These are phyloP conservation scores for Himalopsyche tibetana DNA, from an alignment of 2,888 invertebrate genomes.

Conservation along the genomic window DNA sequence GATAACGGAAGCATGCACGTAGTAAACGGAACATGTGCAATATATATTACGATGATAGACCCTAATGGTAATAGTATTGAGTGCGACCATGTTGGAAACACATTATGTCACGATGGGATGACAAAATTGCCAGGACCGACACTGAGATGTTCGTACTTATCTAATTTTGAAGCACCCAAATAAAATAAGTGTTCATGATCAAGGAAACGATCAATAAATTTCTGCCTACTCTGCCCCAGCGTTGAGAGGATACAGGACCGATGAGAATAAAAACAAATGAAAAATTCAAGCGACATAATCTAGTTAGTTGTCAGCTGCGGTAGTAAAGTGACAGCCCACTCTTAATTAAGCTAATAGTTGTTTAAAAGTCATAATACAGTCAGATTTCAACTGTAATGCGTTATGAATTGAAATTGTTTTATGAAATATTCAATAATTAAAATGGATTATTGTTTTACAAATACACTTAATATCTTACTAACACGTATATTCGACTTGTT, in stretches of 20 bases:
- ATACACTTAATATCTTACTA: too few relatives aligned
- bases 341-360: slow-evolving; percentile 57
- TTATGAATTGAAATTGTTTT: slow-evolving; percentile 43
- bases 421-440: neutral
- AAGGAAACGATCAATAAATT: slow-evolving; percentile 43
- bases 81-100: slow-evolving; percentile 6
- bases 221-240: neutral
- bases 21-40: neutral
- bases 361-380: slow-evolving; percentile 60
- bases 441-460: too few relatives aligned
- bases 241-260: neutral
- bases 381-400: slow-evolving; percentile 54
- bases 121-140: slow-evolving; percentile 13
- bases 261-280: slow-evolving; percentile 27
- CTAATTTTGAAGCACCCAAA: slow-evolving; percentile 32
- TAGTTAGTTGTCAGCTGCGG: neutral
- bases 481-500: too few relatives aligned
- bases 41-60: too few relatives aligned
- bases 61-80: neutral
- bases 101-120: slow-evolving; percentile 6
- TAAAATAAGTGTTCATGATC: slow-evolving; percentile 32
- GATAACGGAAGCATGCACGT: neutral
- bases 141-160: slow-evolving; percentile 22
- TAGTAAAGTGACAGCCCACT: slow-evolving; percentile 47
- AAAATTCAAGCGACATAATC: neutral